Conservation (phyloP, 1,140 invertebrate genomes). For the Megalonaias nervosa region DNA sequence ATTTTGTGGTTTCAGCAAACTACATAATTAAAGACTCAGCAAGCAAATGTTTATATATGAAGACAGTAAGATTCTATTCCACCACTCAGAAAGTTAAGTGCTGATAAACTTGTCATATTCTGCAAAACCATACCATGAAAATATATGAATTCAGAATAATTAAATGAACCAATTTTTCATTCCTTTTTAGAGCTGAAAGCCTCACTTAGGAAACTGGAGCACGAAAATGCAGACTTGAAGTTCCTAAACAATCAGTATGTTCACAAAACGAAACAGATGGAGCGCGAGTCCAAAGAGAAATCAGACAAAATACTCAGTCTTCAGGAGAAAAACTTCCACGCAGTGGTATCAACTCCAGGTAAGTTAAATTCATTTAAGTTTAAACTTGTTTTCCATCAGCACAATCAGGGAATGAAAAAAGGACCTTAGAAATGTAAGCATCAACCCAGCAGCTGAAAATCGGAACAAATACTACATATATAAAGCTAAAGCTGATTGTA, state of each 20-base stretch:
- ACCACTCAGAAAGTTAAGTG: too few species aligned
- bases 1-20: too few species aligned
- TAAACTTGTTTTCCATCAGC: too few species aligned
- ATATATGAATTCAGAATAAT: too few species aligned
- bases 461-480: too few species aligned
- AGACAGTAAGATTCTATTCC: background rate
- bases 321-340: conserved; percentile 76
- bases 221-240: conserved; percentile 76
- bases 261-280: conserved; percentile 74
- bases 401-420: too few species aligned
- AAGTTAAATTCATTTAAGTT: background rate
- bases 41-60: conserved; percentile 9
- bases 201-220: conserved; percentile 75
- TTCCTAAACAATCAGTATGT: conserved; percentile 76
- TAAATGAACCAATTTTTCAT: conserved; percentile 16
- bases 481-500: too few species aligned
- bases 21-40: background rate
- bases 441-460: too few species aligned
- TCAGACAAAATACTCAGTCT: conserved; percentile 75
- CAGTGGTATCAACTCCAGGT: conserved; percentile 71
- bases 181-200: conserved; percentile 75
- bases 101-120: too few species aligned
- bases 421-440: too few species aligned
- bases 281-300: conserved; percentile 75
- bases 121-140: too few species aligned